Conservation (phyloP, 1,140 invertebrate genomes). For the Atta cephalotes region DNA sequence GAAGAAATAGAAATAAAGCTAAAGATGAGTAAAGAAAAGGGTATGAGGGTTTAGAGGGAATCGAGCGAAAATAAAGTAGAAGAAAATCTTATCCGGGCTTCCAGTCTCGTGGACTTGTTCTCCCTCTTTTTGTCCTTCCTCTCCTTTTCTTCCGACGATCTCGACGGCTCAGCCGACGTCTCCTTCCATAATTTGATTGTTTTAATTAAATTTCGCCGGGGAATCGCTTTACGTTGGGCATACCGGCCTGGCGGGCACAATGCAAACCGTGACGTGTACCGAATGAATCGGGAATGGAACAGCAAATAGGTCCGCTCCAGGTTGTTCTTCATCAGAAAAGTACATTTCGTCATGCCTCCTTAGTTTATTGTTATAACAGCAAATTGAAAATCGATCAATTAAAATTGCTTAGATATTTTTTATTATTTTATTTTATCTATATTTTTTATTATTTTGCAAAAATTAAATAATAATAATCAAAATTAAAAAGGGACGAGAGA, state of each 20-base stretch:
- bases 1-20: constrained; percentile 38
- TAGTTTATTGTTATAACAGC: constrained; percentile 15
- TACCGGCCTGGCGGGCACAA: constrained; percentile 83
- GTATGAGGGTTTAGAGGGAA: constrained; percentile 48
- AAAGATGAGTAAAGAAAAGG: constrained; percentile 20
- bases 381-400: constrained; percentile 29
- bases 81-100: constrained; percentile 82
- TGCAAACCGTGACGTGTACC: constrained; percentile 85
- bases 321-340: constrained; percentile 39
- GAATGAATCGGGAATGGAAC: constrained; percentile 83
- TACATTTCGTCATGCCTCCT: constrained; percentile 7
- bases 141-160: constrained; percentile 73
- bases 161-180: constrained; percentile 81
- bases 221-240: constrained; percentile 85
- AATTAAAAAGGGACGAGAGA: too few relatives aligned
- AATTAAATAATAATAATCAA: neutral
- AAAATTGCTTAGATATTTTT: neutral
- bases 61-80: constrained; percentile 80
- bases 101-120: constrained; percentile 72
- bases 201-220: constrained; percentile 86
- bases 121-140: constrained; percentile 73
- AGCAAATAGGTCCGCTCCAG: constrained; percentile 75
- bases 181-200: constrained; percentile 86
- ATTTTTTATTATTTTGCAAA: neutral
- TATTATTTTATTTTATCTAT: neutral